Evolutionary conservation across 2,888 invertebrate genomes (phyloP).

Genomic region (Leptinotarsa haldemani): DNA sequence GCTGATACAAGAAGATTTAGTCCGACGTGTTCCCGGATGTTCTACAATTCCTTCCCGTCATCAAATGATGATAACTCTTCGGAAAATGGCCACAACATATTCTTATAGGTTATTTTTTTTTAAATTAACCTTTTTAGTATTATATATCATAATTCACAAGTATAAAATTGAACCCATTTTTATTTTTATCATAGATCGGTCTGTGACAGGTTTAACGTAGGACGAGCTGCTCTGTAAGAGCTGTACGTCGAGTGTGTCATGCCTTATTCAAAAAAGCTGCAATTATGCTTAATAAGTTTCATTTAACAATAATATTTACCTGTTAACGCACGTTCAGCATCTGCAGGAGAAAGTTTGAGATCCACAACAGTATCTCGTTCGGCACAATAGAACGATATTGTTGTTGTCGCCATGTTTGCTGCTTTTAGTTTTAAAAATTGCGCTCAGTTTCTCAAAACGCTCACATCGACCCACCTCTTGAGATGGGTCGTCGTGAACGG

Average conservation of each 20-base stretch:
- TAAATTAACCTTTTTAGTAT: neutral
- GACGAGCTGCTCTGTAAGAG: constrained; percentile 30
- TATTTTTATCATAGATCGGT: constrained; percentile 21
- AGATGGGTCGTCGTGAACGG: no score
- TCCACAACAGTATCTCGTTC: no score
- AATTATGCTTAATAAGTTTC: no score
- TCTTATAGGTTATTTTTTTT: constrained; percentile 31
- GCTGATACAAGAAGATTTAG: constrained; percentile 31
- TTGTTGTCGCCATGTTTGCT: no score
- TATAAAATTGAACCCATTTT: constrained; percentile 13
- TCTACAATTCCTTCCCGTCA: constrained; percentile 29
- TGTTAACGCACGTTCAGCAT: no score
- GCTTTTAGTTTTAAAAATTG: no score
- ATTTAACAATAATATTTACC: no score
- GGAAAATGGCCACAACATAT: constrained; percentile 32
- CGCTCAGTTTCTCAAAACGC: no score
- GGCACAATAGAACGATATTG: no score
- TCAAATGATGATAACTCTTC: constrained; percentile 32
- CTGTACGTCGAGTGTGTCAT: constrained; percentile 26
- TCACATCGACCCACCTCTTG: no score
- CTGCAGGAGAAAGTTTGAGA: no score
- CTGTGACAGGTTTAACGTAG: no score
- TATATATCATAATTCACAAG: constrained; percentile 7
- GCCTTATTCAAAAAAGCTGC: constrained; percentile 21
- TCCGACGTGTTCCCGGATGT: constrained; percentile 28